phyloP scores from a whole-genome alignment of 2,888 invertebrate species.

The Pseudococcus jackbeardsleyi region DNA sequence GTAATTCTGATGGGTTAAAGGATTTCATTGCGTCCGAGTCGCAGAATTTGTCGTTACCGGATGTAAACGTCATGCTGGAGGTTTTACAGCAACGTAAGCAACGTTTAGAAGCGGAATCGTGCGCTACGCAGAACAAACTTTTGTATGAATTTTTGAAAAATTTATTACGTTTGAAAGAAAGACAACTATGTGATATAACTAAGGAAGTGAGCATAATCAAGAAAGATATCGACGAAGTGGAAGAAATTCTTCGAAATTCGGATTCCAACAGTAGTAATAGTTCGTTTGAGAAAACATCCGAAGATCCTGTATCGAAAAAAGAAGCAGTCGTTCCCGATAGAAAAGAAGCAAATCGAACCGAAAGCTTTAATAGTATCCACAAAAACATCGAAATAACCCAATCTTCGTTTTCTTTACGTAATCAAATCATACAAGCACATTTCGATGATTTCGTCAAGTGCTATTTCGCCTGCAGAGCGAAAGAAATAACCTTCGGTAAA shows the following conservation, averaged over 20 bases:
- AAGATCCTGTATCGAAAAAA: slow-evolving; percentile 61
- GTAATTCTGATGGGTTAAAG: slow-evolving; percentile 73
- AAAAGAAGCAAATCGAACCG: slow-evolving; percentile 65
- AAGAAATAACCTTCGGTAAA: slow-evolving; percentile 78
- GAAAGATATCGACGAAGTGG: slow-evolving; percentile 80
- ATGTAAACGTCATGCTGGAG: slow-evolving; percentile 86
- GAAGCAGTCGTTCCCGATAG: slow-evolving; percentile 65
- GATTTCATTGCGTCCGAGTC: slow-evolving; percentile 79
- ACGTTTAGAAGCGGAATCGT: slow-evolving; percentile 84
- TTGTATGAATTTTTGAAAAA: slow-evolving; percentile 86
- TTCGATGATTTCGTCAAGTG: slow-evolving; percentile 91
- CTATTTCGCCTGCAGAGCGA: slow-evolving; percentile 84
- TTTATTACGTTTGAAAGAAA: slow-evolving; percentile 80
- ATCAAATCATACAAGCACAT: slow-evolving; percentile 84
- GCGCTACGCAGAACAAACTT: slow-evolving; percentile 84
- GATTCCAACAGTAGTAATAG: slow-evolving; percentile 64
- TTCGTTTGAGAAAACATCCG: slow-evolving; percentile 49
- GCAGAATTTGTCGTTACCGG: slow-evolving; percentile 80
- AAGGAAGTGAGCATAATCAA: slow-evolving; percentile 82
- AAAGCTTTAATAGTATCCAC: slow-evolving; percentile 68
- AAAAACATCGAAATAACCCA: slow-evolving; percentile 68
- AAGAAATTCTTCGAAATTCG: slow-evolving; percentile 73
- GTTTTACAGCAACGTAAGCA: slow-evolving; percentile 84
- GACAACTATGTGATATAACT: slow-evolving; percentile 77
- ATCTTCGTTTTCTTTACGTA: slow-evolving; percentile 77